A percentile compares a stretch with the other conserved stretches of the same genome.
phyloP scores from a whole-genome alignment of 2,888 invertebrate genomes.

The Rugalucina vietnamica region DNA sequence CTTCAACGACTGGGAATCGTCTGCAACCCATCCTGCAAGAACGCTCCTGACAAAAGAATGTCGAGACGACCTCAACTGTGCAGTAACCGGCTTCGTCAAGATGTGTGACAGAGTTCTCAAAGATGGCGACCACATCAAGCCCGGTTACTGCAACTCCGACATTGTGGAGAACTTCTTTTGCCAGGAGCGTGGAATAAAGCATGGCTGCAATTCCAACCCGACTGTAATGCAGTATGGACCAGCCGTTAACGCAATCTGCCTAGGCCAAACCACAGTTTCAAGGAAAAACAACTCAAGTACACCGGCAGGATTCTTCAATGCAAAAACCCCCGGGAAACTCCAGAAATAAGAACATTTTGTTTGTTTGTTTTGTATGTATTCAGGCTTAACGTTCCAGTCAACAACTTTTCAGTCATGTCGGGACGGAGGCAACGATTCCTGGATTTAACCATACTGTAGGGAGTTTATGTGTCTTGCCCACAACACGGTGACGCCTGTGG shows the following conservation, averaged over 20 bases:
- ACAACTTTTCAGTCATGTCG: too few species aligned
- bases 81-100: constrained; percentile 44
- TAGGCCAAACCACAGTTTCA: constrained; percentile 44
- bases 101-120: constrained; percentile 28
- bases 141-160: constrained; percentile 52
- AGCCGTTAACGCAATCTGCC: constrained; percentile 51
- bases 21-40: not conserved
- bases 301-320: constrained; percentile 34
- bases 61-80: constrained; percentile 55
- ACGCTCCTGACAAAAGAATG: constrained; percentile 35
- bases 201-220: constrained; percentile 57
- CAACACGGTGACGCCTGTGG: too few species aligned
- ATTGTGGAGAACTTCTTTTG: constrained; percentile 48
- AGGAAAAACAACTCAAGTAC: constrained; percentile 52
- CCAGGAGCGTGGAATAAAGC: constrained; percentile 54
- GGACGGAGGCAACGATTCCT: too few species aligned
- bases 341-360: too few species aligned
- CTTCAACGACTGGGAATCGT: constrained; percentile 42
- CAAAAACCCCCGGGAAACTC: not conserved
- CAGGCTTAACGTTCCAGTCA: too few species aligned
- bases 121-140: constrained; percentile 45
- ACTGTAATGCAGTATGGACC: constrained; percentile 58
- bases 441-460: too few species aligned
- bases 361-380: too few species aligned
- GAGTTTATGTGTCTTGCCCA: too few species aligned